A percentile compares a stretch with the other conserved stretches of the same genome.
Conservation (phyloP, 2,888 invertebrate species). For the Elegia similella region DNA sequence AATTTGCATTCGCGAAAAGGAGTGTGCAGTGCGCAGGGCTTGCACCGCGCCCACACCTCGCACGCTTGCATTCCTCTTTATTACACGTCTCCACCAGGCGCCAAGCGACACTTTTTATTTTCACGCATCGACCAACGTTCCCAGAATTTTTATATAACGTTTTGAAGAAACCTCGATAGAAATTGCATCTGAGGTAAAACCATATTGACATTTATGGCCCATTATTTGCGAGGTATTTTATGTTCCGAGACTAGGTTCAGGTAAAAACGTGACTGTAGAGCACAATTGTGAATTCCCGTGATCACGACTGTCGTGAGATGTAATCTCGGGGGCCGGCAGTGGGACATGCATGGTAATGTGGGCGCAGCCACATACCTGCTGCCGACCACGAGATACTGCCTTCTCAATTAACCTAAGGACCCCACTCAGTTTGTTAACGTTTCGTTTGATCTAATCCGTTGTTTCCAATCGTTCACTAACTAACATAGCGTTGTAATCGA, state of each 20-base stretch:
- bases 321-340: conserved; percentile 43
- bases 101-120: conserved; percentile 30
- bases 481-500: background rate
- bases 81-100: conserved; percentile 39
- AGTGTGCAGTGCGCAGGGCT: conserved; percentile 33
- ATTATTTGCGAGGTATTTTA: conserved; percentile 61
- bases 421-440: conserved; percentile 44
- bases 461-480: background rate
- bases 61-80: conserved; percentile 49
- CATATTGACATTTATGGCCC: conserved; percentile 50
- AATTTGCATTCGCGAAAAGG: conserved; percentile 55
- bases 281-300: conserved; percentile 52
- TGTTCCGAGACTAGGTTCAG: conserved; percentile 39
- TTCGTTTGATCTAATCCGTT: background rate
- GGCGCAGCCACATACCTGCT: conserved; percentile 28
- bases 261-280: conserved; percentile 66
- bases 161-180: conserved; percentile 36
- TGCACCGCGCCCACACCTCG: conserved; percentile 52
- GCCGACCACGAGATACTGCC: conserved; percentile 26
- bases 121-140: conserved; percentile 28
- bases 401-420: conserved; percentile 63
- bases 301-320: conserved; percentile 65
- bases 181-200: conserved; percentile 47
- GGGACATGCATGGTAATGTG: conserved; percentile 52
- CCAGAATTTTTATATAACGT: conserved; percentile 34